phyloP scores from a whole-genome alignment of 2,113 vertebrate species.

The Pterocles burchelli region DNA sequence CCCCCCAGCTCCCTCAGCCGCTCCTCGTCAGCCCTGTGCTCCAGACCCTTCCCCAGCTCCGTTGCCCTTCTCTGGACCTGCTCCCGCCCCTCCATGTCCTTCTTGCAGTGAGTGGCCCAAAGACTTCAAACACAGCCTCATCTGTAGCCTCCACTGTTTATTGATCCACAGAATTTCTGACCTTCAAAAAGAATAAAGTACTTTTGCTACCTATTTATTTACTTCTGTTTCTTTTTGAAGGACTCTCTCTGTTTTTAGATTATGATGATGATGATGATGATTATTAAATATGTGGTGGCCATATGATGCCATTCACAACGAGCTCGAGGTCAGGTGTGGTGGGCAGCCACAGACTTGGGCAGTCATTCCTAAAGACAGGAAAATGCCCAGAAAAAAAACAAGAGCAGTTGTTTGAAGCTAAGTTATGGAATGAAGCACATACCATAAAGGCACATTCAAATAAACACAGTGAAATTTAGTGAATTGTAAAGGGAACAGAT shows the following conservation, averaged over 20 bases:
- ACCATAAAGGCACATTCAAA: fast-evolving
- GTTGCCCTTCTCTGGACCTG: no score
- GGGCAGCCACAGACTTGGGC: neutral
- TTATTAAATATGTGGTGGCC: fast-evolving
- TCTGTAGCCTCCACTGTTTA: neutral
- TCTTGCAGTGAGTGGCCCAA: no score
- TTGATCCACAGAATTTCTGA: neutral
- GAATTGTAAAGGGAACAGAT: neutral
- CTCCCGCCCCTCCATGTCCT: no score
- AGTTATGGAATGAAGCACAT: neutral
- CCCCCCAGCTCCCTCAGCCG: no score
- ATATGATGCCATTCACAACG: neutral
- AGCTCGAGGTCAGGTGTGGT: neutral
- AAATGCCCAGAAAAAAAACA: neutral
- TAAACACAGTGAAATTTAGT: neutral
- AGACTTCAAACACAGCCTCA: neutral
- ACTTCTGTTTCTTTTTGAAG: neutral
- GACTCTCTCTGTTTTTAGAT: neutral
- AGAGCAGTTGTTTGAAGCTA: neutral
- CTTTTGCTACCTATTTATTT: neutral
- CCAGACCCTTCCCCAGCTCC: no score
- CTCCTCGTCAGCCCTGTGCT: no score
- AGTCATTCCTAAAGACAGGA: neutral
- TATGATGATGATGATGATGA: no score
- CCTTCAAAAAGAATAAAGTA: neutral